Percentiles rank a stretch among this genome's conserved stretches.
Evolutionary conservation across 2,797 vertebrate species (phyloP).

Genomic region (Megalops cyprinoides): DNA sequence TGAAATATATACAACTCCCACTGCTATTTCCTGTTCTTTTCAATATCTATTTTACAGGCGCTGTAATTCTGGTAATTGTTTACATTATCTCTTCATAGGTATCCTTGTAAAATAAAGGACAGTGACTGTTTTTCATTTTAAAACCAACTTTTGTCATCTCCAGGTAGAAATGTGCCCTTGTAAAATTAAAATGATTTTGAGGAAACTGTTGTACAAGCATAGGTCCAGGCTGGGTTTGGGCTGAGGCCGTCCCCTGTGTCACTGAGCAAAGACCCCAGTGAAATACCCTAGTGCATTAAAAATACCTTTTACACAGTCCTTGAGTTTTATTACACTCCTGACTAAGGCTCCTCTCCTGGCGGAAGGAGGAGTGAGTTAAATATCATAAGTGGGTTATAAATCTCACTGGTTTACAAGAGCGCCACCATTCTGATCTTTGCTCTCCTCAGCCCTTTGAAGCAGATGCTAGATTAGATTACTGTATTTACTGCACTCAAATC

Average conservation of each 20-base stretch:
- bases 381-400: constrained; percentile 33
- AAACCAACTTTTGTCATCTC: neutral
- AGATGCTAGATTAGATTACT: constrained; percentile 6
- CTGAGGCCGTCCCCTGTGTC: neutral
- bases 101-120: neutral
- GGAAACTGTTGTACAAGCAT: neutral
- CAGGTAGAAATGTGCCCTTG: neutral
- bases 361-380: constrained; percentile 23
- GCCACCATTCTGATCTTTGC: constrained; percentile 6
- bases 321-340: constrained; percentile 26
- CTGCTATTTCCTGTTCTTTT: neutral
- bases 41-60: neutral
- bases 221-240: constrained; percentile 11
- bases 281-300: constrained; percentile 10
- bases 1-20: neutral
- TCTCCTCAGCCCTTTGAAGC: neutral
- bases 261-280: neutral
- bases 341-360: constrained; percentile 3
- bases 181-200: neutral
- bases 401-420: constrained; percentile 2
- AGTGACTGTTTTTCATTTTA: constrained; percentile 2
- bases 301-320: constrained; percentile 18
- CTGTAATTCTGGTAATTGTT: constrained; percentile 3
- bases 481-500: neutral
- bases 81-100: neutral